Conservation (phyloP, 2,113 vertebrate genomes). For the Nesospiza acunhae region DNA sequence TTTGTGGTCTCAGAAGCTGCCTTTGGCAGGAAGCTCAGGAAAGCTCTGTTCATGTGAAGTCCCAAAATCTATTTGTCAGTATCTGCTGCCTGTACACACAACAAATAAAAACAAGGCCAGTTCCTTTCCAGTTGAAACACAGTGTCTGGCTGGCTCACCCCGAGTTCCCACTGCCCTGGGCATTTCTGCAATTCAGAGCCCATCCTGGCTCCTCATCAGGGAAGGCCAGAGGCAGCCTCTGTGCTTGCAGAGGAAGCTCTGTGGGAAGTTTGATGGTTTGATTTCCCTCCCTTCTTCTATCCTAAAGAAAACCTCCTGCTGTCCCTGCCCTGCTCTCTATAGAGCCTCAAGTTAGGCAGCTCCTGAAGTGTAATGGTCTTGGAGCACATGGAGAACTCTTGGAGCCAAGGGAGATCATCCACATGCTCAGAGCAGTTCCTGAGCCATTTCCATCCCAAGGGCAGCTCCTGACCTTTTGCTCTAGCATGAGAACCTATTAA, state of each 20-base stretch:
- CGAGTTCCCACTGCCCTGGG: not conserved
- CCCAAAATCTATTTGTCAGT: not conserved
- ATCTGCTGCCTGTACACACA: not conserved
- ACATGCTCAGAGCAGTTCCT: not conserved
- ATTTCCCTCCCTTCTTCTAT: not conserved
- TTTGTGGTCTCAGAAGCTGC: constrained; percentile 17
- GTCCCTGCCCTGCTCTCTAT: not conserved
- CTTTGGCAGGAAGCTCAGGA: constrained; percentile 31
- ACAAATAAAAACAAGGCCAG: not conserved
- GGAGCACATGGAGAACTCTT: not conserved
- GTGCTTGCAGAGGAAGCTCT: not conserved
- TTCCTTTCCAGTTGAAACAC: not conserved
- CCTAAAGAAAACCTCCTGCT: not conserved
- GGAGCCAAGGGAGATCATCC: not conserved
- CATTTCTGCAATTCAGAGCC: not conserved
- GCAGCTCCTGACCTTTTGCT: not conserved
- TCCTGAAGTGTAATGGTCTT: not conserved
- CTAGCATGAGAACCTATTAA: not conserved
- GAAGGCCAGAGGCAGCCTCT: not conserved
- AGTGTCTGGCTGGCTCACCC: not conserved
- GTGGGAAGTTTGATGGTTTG: not conserved
- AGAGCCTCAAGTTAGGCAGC: not conserved
- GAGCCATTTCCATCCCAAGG: not conserved
- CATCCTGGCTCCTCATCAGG: not conserved
- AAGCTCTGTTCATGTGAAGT: constrained; percentile 21